phyloP scores from a whole-genome alignment of 2,888 invertebrate genomes.

The Folsomia candida region DNA sequence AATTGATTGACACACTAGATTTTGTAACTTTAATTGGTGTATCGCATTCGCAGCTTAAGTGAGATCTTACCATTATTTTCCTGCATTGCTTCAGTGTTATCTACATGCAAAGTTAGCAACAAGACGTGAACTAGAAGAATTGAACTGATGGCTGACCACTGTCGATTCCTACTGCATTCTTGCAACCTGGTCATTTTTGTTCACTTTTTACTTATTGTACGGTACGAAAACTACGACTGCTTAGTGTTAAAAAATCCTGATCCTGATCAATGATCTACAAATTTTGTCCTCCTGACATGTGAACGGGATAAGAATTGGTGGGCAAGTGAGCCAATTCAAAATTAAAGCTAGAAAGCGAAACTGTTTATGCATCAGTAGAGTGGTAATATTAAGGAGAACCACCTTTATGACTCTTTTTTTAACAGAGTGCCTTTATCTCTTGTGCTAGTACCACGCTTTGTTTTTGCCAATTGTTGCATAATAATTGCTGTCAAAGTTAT shows the following conservation, averaged over 20 bases:
- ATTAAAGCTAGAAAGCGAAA: conserved; percentile 15
- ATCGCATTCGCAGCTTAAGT: not conserved
- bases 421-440: not conserved
- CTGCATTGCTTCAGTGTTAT: not conserved
- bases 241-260: too few relatives aligned
- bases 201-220: too few relatives aligned
- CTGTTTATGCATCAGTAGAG: conserved; percentile 20
- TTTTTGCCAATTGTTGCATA: conserved; percentile 2
- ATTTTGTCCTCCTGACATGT: conserved; percentile 1
- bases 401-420: not conserved
- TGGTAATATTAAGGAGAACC: not conserved
- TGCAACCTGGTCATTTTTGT: not conserved
- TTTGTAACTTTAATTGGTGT: too few relatives aligned
- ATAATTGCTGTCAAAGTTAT: not conserved
- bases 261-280: not conserved
- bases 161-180: too few relatives aligned
- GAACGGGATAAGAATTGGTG: conserved; percentile 8
- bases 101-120: not conserved
- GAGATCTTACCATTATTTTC: not conserved
- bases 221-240: too few relatives aligned
- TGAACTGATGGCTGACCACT: not conserved
- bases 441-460: not conserved
- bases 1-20: too few relatives aligned
- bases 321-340: not conserved
- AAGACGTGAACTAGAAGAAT: not conserved